These are phyloP conservation scores for Drosophila cognata DNA, from an alignment of 2,888 invertebrate genomes.

Conservation along the genomic window DNA sequence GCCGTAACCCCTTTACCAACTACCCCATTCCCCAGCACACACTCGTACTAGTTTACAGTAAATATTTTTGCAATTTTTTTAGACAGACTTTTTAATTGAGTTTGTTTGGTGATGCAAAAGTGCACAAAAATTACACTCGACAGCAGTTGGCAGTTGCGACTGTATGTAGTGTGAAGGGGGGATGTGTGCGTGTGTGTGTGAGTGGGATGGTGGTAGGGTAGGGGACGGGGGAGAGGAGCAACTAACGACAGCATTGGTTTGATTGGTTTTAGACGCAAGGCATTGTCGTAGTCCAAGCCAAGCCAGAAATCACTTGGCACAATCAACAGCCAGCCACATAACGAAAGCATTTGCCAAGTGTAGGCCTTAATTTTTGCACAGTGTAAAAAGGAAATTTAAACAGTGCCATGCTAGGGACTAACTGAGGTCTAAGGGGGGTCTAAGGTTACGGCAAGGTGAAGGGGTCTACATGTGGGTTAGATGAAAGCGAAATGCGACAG, in stretches of 20 bases:
- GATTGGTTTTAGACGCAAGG: slow-evolving; percentile 67
- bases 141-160: slow-evolving; percentile 32
- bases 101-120: slow-evolving; percentile 80
- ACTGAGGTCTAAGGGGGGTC: not conserved
- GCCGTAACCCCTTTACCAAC: not conserved
- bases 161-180: not conserved
- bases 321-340: slow-evolving; percentile 49
- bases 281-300: slow-evolving; percentile 41
- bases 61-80: slow-evolving; percentile 76
- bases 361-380: slow-evolving; percentile 7
- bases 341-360: not conserved
- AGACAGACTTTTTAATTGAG: slow-evolving; percentile 78
- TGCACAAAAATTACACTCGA: slow-evolving; percentile 76
- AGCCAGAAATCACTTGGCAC: slow-evolving; percentile 72
- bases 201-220: too few relatives aligned
- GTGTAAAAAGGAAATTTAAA: slow-evolving; percentile 30
- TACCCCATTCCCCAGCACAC: slow-evolving; percentile 1
- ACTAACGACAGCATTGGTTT: slow-evolving; percentile 62
- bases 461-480: slow-evolving; percentile 18
- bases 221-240: not conserved
- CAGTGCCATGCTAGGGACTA: not conserved
- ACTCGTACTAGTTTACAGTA: slow-evolving; percentile 68
- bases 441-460: slow-evolving; percentile 22
- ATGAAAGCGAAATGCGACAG: slow-evolving; percentile 59
- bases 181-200: slow-evolving; percentile 3